phyloP scores from a whole-genome alignment of 2,888 invertebrate genomes.

The Drosophila helvetica region DNA sequence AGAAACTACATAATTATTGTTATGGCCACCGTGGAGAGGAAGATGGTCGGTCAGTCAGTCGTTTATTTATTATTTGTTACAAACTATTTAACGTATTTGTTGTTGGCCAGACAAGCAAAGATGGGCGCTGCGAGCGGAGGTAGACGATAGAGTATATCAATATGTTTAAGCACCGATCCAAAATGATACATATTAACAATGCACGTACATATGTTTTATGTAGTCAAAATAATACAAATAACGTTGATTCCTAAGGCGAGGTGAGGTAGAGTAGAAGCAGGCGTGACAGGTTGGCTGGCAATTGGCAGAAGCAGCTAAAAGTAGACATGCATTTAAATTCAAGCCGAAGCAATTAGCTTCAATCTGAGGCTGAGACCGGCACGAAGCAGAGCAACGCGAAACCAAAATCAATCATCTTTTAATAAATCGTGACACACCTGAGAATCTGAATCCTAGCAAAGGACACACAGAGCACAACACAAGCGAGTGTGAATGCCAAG shows the following conservation, averaged over 20 bases:
- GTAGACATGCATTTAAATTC: conserved; percentile 27
- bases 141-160: conserved; percentile 63
- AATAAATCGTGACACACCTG: conserved; percentile 31
- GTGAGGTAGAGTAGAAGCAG: conserved; percentile 4
- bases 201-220: conserved; percentile 60
- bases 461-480: conserved; percentile 21
- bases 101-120: conserved; percentile 44
- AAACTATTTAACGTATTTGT: conserved; percentile 62
- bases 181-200: conserved; percentile 62
- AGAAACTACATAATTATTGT: conserved; percentile 37
- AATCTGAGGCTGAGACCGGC: not conserved
- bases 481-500: not conserved
- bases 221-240: conserved; percentile 52
- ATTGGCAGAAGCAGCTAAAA: conserved; percentile 24
- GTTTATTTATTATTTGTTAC: conserved; percentile 49
- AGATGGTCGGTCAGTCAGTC: conserved; percentile 27
- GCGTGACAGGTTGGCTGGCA: conserved; percentile 26
- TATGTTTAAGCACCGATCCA: conserved; percentile 58
- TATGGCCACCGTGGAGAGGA: conserved; percentile 22
- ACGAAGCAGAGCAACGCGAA: not conserved
- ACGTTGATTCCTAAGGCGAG: conserved; percentile 62
- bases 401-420: not conserved
- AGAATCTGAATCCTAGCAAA: conserved; percentile 65
- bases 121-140: conserved; percentile 11
- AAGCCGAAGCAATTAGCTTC: not conserved